A percentile compares a stretch with the other conserved stretches of the same genome.
Evolutionary conservation across 2,888 invertebrate species (phyloP).

Genomic region (Macaria liturata): DNA sequence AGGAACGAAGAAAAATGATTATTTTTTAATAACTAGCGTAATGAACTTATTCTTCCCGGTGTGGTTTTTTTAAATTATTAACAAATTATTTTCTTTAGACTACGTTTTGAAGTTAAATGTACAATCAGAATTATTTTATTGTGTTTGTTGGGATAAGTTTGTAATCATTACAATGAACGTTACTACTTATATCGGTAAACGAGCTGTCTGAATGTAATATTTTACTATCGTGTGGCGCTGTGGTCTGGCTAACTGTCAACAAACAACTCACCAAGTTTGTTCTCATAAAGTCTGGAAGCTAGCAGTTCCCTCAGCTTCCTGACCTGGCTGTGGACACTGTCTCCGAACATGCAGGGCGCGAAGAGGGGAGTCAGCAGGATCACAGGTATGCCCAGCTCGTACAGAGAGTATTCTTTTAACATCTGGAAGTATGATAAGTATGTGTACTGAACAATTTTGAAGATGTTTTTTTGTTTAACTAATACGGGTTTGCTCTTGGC

Average conservation of each 20-base stretch:
- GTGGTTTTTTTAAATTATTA: neutral
- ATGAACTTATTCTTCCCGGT: neutral
- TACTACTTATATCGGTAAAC: too few relatives aligned
- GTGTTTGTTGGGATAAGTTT: too few relatives aligned
- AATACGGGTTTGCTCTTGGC: too few relatives aligned
- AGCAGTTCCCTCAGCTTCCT: constrained; percentile 52
- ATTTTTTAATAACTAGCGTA: constrained; percentile 6
- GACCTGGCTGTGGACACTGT: constrained; percentile 53
- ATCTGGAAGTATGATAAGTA: constrained; percentile 33
- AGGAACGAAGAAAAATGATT: neutral
- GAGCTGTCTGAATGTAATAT: too few relatives aligned
- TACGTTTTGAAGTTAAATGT: too few relatives aligned
- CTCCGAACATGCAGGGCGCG: constrained; percentile 56
- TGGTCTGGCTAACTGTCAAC: too few relatives aligned
- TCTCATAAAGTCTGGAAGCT: constrained; percentile 60
- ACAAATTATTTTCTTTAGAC: too few relatives aligned
- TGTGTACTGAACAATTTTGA: too few relatives aligned
- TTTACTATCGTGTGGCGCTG: too few relatives aligned
- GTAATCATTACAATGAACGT: too few relatives aligned
- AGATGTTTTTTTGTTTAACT: too few relatives aligned
- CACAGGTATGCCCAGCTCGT: constrained; percentile 37
- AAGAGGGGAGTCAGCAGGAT: constrained; percentile 50
- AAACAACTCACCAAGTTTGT: constrained; percentile 52
- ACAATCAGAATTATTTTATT: too few relatives aligned
- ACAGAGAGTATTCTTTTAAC: constrained; percentile 31